Evolutionary conservation across 1,140 invertebrate species (phyloP).

Genomic region (Apis dorsata): DNA sequence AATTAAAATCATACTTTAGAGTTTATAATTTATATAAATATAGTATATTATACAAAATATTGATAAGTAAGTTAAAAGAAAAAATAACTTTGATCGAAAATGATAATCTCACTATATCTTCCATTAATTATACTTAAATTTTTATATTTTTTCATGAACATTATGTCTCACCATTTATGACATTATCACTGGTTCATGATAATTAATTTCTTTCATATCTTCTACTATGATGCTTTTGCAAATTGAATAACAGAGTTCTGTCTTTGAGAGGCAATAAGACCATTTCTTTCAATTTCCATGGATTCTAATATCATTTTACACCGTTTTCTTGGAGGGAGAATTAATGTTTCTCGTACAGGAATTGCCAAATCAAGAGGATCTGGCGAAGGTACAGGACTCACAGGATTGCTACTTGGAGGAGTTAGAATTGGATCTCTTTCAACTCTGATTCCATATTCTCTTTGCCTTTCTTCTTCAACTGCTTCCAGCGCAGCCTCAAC

Average conservation of each 20-base stretch:
- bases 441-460: slow-evolving; percentile 57
- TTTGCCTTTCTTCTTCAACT: slow-evolving; percentile 77
- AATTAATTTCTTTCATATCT: background rate
- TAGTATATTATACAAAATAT: no score
- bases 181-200: slow-evolving; percentile 1
- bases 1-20: no score
- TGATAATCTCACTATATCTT: no score
- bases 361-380: slow-evolving; percentile 81
- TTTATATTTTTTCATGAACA: no score
- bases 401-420: slow-evolving; percentile 84
- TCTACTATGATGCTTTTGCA: slow-evolving; percentile 84
- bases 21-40: no score
- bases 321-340: slow-evolving; percentile 88
- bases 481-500: slow-evolving; percentile 86
- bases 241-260: slow-evolving; percentile 91
- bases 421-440: slow-evolving; percentile 81
- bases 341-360: slow-evolving; percentile 83
- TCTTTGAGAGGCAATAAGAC: slow-evolving; percentile 79
- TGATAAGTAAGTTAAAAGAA: no score
- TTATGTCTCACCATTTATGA: background rate
- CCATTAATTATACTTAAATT: background rate
- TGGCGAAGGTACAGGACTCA: slow-evolving; percentile 82
- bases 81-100: no score
- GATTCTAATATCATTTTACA: slow-evolving; percentile 88
- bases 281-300: slow-evolving; percentile 80